phyloP scores from a whole-genome alignment of 2,113 vertebrate genomes.

The Callorhinus ursinus region DNA sequence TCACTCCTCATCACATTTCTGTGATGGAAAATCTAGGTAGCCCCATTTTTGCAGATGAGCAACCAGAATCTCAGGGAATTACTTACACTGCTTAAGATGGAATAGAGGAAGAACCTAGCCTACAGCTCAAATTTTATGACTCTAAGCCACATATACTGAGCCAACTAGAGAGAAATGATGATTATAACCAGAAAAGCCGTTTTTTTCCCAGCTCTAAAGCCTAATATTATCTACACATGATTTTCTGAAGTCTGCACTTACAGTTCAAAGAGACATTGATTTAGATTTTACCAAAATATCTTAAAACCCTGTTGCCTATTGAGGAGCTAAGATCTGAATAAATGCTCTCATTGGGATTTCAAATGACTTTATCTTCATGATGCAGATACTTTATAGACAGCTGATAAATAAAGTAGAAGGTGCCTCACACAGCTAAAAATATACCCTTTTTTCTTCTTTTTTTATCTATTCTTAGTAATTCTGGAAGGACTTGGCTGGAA shows the following conservation, averaged over 20 bases:
- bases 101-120: background rate
- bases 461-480: conserved; percentile 12
- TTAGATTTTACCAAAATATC: background rate
- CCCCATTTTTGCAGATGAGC: background rate
- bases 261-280: background rate
- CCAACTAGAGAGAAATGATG: background rate
- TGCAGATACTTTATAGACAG: background rate
- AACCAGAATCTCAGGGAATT: background rate
- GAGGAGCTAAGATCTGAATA: background rate
- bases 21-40: background rate
- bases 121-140: background rate
- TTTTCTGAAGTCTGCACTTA: background rate
- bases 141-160: background rate
- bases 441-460: background rate
- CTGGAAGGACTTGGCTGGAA: background rate
- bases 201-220: background rate
- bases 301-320: background rate
- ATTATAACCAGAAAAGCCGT: background rate
- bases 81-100: background rate
- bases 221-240: background rate
- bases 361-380: background rate
- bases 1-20: background rate
- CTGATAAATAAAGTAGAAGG: background rate
- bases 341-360: background rate
- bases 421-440: background rate